Evolutionary conservation across 2,888 invertebrate species (phyloP).

Genomic region (Incurvaria masculella): DNA sequence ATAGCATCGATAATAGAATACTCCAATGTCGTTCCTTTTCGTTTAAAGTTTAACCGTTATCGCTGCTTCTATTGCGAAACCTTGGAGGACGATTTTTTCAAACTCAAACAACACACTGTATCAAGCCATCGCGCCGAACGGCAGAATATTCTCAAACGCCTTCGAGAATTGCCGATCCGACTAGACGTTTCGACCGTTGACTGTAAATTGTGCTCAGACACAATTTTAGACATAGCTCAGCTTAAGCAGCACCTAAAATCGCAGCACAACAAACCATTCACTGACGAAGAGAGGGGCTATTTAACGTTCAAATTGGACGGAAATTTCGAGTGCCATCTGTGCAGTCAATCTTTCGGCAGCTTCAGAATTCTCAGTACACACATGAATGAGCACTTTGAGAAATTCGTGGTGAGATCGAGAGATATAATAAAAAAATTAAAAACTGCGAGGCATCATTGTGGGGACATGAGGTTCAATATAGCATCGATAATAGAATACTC

Average conservation of each 20-base stretch:
- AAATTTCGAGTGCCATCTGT: slow-evolving; percentile 27
- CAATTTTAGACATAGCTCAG: slow-evolving; percentile 25
- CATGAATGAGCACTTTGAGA: slow-evolving; percentile 43
- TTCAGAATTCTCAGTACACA: slow-evolving; percentile 41
- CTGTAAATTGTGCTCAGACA: slow-evolving; percentile 32
- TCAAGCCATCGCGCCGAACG: too few relatives aligned
- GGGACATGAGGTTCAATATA: slow-evolving; percentile 16
- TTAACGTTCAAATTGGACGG: neutral
- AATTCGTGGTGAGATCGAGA: too few relatives aligned
- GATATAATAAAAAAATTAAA: too few relatives aligned
- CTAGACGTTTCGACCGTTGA: slow-evolving; percentile 34
- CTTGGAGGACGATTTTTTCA: neutral
- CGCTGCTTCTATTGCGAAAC: neutral
- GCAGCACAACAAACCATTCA: slow-evolving; percentile 21
- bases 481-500: neutral
- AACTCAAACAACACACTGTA: neutral
- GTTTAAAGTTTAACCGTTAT: neutral
- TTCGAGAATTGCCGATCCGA: slow-evolving; percentile 19
- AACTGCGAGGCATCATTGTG: slow-evolving; percentile 44
- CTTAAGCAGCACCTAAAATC: slow-evolving; percentile 29
- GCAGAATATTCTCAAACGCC: neutral
- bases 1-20: neutral
- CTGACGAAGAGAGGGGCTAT: neutral
- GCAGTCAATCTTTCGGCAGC: slow-evolving; percentile 38
- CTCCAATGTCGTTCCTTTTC: neutral